Conservation (phyloP, 2,888 invertebrate species). For the Blastobasis adustella region DNA sequence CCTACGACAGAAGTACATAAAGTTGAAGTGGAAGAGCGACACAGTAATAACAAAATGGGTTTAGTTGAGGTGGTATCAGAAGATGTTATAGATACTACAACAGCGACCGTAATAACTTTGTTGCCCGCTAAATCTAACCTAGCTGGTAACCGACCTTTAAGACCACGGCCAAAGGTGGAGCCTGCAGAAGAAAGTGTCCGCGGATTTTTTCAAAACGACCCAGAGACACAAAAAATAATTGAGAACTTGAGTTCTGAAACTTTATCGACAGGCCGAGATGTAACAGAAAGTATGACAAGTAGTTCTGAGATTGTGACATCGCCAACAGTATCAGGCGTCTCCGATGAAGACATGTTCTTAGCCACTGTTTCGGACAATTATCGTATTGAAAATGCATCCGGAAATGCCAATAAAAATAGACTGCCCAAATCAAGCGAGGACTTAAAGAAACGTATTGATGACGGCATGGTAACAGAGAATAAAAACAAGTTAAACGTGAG, state of each 20-base stretch:
- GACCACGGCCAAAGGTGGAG: conserved; percentile 75
- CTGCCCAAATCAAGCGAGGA: conserved; percentile 55
- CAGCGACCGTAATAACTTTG: conserved; percentile 71
- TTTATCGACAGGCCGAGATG: conserved; percentile 26
- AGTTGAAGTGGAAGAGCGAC: conserved; percentile 35
- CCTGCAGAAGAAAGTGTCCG: conserved; percentile 44
- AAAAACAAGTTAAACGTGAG: conserved; percentile 21
- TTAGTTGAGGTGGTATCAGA: conserved; percentile 63
- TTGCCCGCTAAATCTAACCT: conserved; percentile 87
- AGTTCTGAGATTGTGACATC: conserved; percentile 32
- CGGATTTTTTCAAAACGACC: conserved; percentile 44
- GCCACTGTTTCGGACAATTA: conserved; percentile 32
- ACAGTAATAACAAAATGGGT: conserved; percentile 49
- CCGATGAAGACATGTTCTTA: conserved; percentile 21
- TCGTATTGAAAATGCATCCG: conserved; percentile 24
- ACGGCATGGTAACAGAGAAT: conserved; percentile 14
- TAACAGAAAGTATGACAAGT: conserved; percentile 27
- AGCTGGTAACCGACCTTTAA: conserved; percentile 81
- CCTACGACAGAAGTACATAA: conserved; percentile 22
- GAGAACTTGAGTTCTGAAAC: conserved; percentile 44
- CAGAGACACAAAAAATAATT: conserved; percentile 36
- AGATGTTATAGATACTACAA: conserved; percentile 56
- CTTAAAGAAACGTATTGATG: conserved; percentile 27
- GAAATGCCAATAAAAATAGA: conserved; percentile 37
- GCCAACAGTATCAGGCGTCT: conserved; percentile 20